Base-by-base conservation (phyloP, 1,140 invertebrate species). In the Philopotamus ludificatus region DNA sequence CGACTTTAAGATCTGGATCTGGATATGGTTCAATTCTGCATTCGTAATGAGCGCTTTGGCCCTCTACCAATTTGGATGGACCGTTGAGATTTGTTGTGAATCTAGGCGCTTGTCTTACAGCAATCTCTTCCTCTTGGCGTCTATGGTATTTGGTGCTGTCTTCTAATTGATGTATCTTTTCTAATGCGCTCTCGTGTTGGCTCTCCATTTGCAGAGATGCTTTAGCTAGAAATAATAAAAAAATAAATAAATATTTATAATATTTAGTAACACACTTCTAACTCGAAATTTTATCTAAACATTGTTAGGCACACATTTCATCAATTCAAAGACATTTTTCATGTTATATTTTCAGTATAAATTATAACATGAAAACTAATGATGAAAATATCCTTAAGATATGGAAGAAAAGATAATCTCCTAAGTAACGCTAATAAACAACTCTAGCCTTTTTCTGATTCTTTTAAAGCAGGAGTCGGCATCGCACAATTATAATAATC, bases 21-120 rank as follows among this genome's bases (percentile, higher is more conserved):
- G 94, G 94, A 73, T 96, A 92, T 39, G 97, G 97, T 71, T 97
- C 92, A 71, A 99, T 92, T 49, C 93, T 87, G 72, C 95, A 97
- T 81, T 99, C 95, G 76, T 99, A 98, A 74, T 95, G 94, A 55
- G 92, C 91, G 73, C 90, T 94, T 79, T 94, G 90, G 1, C 91
- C 91, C 79, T 96, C 94, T 26, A 89, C 79, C 25, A 95, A 77
- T 64, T 85, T 87, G 21, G 84, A 87, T 12, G 91, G 91, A 18
- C 93, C 93, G 73, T 91, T 92, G 15, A 96, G 76, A 76, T 93
- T 87, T 15, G 91, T 92, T 0, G 90, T 87, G 72, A 97, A 98
- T 47, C 85, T 83, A 1, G 95, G 95, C 59, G 90, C 87, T 74
- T 92, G 89, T 26, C 85, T 94, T 0, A 94, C 86, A 9, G 86